Evolutionary conservation across 92 coral and sea anemone species (phyloP), one percentile per base, ranked within the genome.

Genomic region (Meandrina meandrites): DNA sequence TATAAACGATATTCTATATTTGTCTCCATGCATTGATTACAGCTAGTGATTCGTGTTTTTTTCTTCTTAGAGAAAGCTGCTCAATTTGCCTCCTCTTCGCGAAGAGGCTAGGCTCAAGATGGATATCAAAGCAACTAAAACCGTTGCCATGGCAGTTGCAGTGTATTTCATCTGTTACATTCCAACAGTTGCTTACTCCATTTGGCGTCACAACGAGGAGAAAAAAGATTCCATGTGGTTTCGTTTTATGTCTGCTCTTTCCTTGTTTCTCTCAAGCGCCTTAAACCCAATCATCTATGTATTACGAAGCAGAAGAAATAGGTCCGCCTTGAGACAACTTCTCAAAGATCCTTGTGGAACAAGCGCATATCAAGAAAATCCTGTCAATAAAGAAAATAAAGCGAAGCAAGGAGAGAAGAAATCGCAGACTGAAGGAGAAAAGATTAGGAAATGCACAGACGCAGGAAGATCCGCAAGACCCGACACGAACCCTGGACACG

Each of bases 201-300:
- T 80, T 45, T 80, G 51, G 84, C 22, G 36, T 28, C 56, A 31
- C 36, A 2, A 22, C 5, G n/a, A 57, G 62, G 13, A 13, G 62
- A 56, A 7, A 0, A 57, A 18, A 57, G 58, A 53, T 0, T 57
- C 17, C 0, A 12, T 3, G 24, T 80, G 84, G 84, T 37, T 64
- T 31, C 1, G 37, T 31, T 80, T n/a, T n/a, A 6, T 66, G 36
- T 37, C 27, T 14, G 7, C 36, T n/a, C 40, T 62, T 64, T 80
- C 15, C 31, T n/a, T 57, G 24, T 64, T 80, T 62, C 13, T 64
- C 24, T 62, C 57, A 5, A 80, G 84, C 84, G 75, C 56, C 24
- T n/a, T 48, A 1, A 80, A 80, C 74, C 84, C 84, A 62, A 4
- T 60, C 17, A 62, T 80, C 75, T 62, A 80, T 50, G 84, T 62